phyloP scores from a whole-genome alignment of 1,140 invertebrate species.

The Rhynchophorus ferrugineus region DNA sequence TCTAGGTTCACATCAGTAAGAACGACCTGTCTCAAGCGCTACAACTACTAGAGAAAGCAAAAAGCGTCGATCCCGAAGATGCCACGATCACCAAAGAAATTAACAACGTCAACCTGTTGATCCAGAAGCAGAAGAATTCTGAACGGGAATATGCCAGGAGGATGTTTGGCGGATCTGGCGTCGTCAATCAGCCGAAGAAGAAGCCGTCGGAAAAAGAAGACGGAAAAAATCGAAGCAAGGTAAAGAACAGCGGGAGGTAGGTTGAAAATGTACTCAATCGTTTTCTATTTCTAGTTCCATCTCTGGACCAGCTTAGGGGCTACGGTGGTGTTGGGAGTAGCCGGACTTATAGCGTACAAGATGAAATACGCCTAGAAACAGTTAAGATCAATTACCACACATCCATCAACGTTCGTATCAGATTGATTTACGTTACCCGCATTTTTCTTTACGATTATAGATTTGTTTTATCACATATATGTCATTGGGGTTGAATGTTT shows the following conservation, averaged over 20 bases:
- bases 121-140: conserved; percentile 34
- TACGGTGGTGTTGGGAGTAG: conserved; percentile 50
- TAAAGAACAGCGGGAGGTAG: neutral
- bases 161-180: conserved; percentile 34
- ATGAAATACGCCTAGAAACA: conserved; percentile 46
- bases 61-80: conserved; percentile 30
- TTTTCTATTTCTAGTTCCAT: conserved; percentile 42
- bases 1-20: conserved; percentile 31
- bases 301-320: conserved; percentile 51
- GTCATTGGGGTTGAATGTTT: too few species aligned
- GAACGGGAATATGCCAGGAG: conserved; percentile 34
- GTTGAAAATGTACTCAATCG: neutral
- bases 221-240: conserved; percentile 13
- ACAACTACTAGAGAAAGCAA: conserved; percentile 34
- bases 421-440: too few species aligned
- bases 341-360: conserved; percentile 51
- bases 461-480: too few species aligned
- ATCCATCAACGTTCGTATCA: too few species aligned
- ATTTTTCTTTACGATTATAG: too few species aligned
- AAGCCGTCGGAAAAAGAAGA: conserved; percentile 1
- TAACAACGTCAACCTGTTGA: conserved; percentile 17
- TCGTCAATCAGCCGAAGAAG: too few species aligned
- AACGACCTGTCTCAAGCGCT: conserved; percentile 31
- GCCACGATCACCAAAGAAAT: conserved; percentile 33
- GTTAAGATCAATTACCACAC: too few species aligned